These are phyloP conservation scores for Blennius ocellaris DNA, from an alignment of 2,113 vertebrate species.

Conservation along the genomic window DNA sequence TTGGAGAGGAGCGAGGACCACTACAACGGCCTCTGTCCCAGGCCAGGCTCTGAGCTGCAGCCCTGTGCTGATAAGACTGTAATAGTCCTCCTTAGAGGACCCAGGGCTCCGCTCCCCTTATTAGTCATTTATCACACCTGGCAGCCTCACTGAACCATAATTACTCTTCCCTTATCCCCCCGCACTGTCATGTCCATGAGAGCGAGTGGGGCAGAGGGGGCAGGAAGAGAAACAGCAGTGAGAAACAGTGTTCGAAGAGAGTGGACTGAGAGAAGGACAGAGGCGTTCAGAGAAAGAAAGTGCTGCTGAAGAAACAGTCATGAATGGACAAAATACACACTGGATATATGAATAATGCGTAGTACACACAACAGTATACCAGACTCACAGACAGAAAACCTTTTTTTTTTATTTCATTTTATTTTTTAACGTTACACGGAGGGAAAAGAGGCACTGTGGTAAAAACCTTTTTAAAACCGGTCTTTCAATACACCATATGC, in stretches of 20 bases:
- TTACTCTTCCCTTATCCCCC: constrained; percentile 99
- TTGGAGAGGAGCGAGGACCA: constrained; percentile 77
- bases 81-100: constrained; percentile 99
- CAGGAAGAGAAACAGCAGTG: constrained; percentile 62
- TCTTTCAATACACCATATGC: constrained; percentile 53
- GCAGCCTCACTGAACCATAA: constrained; percentile 99
- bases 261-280: constrained; percentile 68
- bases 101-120: constrained; percentile 93
- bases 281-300: constrained; percentile 74
- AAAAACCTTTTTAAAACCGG: constrained; percentile 40
- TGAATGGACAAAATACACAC: constrained; percentile 59
- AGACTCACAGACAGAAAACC: constrained; percentile 77
- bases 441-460: constrained; percentile 5
- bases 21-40: constrained; percentile 87
- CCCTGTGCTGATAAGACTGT: constrained; percentile 97
- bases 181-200: constrained; percentile 94
- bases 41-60: constrained; percentile 85
- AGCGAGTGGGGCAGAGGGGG: constrained; percentile 66
- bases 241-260: constrained; percentile 70
- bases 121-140: constrained; percentile 99
- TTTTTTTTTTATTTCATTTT: too few species aligned
- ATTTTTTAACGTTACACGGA: constrained; percentile 67
- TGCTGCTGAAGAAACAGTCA: constrained; percentile 77
- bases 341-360: constrained; percentile 26
- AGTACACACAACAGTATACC: constrained; percentile 78